Evolutionary conservation across 2,888 invertebrate species (phyloP).

Genomic region (Amorpha juglandis): DNA sequence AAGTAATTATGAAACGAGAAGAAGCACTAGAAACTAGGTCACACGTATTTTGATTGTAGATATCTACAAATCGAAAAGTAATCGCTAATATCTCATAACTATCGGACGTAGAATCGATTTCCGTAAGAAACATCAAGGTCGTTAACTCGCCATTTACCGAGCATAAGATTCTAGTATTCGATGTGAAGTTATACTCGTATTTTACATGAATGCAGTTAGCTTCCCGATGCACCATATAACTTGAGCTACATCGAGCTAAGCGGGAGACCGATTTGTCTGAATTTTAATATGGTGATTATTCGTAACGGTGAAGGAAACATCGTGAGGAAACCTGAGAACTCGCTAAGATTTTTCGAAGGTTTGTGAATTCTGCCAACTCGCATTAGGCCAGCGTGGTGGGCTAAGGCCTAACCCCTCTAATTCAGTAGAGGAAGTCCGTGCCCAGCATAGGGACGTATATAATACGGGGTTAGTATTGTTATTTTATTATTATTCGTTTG

Average conservation of each 20-base stretch:
- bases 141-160: constrained; percentile 44
- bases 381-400: too few relatives aligned
- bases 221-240: neutral
- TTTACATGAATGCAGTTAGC: neutral
- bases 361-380: too few relatives aligned
- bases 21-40: neutral
- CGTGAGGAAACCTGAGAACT: too few relatives aligned
- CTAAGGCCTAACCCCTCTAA: too few relatives aligned
- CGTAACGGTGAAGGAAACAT: too few relatives aligned
- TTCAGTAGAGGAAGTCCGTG: too few relatives aligned
- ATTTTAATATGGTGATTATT: neutral
- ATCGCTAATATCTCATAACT: neutral
- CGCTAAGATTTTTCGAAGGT: too few relatives aligned
- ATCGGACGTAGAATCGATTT: constrained; percentile 8
- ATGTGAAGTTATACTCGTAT: constrained; percentile 2
- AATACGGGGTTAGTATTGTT: too few relatives aligned
- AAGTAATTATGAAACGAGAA: neutral
- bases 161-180: constrained; percentile 18
- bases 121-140: constrained; percentile 40
- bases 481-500: too few relatives aligned
- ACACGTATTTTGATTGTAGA: neutral
- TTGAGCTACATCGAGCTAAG: neutral
- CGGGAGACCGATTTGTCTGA: constrained; percentile 5
- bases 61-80: neutral
- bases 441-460: too few relatives aligned